A percentile compares a stretch with the other conserved stretches of the same genome.
phyloP scores from a whole-genome alignment of 2,888 invertebrate genomes.

The Xanthia icteritia region DNA sequence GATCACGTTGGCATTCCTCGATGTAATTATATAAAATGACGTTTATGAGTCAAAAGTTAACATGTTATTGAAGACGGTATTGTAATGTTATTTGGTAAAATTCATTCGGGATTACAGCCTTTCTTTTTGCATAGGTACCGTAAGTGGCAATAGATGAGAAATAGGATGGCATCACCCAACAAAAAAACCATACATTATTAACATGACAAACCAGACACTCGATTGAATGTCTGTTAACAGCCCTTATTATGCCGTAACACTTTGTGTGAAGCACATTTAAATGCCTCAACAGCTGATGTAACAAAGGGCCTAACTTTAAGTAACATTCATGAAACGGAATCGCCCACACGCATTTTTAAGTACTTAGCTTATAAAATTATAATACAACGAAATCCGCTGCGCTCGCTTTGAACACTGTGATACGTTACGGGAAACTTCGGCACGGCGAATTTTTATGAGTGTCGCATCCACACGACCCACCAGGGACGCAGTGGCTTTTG shows the following conservation, averaged over 20 bases:
- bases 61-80: not conserved
- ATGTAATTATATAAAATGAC: slow-evolving; percentile 11
- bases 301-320: slow-evolving; percentile 48
- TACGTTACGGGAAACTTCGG: slow-evolving; percentile 82
- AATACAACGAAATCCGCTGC: slow-evolving; percentile 76
- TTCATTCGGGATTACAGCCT: not conserved
- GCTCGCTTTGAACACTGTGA: slow-evolving; percentile 73
- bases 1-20: slow-evolving; percentile 16
- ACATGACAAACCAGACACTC: not conserved
- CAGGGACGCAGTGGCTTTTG: slow-evolving; percentile 85
- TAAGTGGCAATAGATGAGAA: not conserved
- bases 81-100: slow-evolving; percentile 3
- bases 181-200: not conserved
- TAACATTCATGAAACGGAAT: slow-evolving; percentile 41
- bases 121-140: not conserved
- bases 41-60: slow-evolving; percentile 6
- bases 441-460: slow-evolving; percentile 88
- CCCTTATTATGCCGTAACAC: not conserved
- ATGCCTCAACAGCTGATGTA: slow-evolving; percentile 21
- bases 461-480: slow-evolving; percentile 86
- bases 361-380: slow-evolving; percentile 79
- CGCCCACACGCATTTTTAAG: slow-evolving; percentile 57
- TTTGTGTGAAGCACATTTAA: slow-evolving; percentile 7
- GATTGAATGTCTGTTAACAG: not conserved
- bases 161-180: not conserved